Evolutionary conservation across 2,797 vertebrate species (phyloP).

Genomic region (Ceyx erithaca): DNA sequence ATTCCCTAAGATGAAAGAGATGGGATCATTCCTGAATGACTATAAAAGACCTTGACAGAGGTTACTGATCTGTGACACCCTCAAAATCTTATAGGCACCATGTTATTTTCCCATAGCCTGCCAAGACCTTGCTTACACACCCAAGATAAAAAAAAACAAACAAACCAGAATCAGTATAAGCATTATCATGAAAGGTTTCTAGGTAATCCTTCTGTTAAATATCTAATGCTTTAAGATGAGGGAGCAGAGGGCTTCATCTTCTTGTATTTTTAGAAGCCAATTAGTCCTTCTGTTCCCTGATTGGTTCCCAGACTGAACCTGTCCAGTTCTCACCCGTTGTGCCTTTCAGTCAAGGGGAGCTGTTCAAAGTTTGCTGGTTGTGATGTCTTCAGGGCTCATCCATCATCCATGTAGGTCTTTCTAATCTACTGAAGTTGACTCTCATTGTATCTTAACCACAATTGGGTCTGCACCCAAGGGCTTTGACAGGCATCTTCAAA

Average conservation of each 20-base stretch:
- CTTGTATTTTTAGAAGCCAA: background rate
- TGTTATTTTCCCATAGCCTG: slow-evolving; percentile 31
- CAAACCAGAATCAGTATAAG: background rate
- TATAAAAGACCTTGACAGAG: background rate
- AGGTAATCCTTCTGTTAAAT: background rate
- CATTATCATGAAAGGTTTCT: background rate
- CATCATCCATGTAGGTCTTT: background rate
- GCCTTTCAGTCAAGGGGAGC: background rate
- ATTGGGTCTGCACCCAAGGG: background rate
- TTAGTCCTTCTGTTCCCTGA: background rate
- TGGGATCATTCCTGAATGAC: background rate
- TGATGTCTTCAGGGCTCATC: background rate
- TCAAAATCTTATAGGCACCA: slow-evolving; percentile 47
- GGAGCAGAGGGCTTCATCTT: background rate
- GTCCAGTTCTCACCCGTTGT: background rate
- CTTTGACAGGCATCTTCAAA: slow-evolving; percentile 39
- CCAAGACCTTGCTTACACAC: slow-evolving; percentile 37
- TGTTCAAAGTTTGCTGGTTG: background rate
- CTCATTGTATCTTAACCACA: slow-evolving; percentile 8
- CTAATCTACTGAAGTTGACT: background rate
- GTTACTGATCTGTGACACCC: slow-evolving; percentile 32
- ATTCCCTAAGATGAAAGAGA: background rate
- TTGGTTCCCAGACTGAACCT: background rate
- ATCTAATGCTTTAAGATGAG: background rate
- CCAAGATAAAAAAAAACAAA: slow-evolving; percentile 18